Conservation (phyloP, 2,113 vertebrate species). For the Pangasianodon hypophthalmus region DNA sequence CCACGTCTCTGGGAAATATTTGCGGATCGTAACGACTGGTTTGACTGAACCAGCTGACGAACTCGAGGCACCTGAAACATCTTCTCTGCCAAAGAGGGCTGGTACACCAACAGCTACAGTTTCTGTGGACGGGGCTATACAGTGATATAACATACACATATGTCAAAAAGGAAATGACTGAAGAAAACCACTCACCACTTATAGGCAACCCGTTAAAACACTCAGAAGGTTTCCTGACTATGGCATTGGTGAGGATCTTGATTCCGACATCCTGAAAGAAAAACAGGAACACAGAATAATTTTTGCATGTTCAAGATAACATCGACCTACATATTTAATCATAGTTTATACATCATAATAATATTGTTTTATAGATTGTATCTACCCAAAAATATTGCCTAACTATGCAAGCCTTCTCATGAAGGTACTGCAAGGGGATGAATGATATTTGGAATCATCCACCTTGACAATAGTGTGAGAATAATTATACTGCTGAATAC, state of each 20-base stretch:
- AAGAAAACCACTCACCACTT: not conserved
- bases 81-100: accelerated
- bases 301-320: not conserved
- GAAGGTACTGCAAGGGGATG: not conserved
- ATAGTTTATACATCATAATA: not conserved
- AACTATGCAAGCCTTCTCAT: not conserved
- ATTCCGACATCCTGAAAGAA: constrained; percentile 64
- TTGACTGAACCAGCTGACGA: not conserved
- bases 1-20: constrained; percentile 88
- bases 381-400: not conserved
- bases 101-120: accelerated
- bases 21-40: constrained; percentile 70
- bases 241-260: constrained; percentile 68
- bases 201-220: not conserved
- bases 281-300: not conserved
- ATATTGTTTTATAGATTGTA: not conserved
- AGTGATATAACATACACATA: not conserved
- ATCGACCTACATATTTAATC: not conserved
- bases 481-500: not conserved
- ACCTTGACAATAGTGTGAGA: not conserved
- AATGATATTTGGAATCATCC: not conserved
- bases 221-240: constrained; percentile 61
- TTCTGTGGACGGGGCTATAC: not conserved
- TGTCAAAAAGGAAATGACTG: not conserved
- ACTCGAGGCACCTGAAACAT: not conserved